A percentile compares a stretch with the other conserved stretches of the same genome.
phyloP scores from a whole-genome alignment of 1,140 invertebrate genomes.

The Gryon sp. region DNA sequence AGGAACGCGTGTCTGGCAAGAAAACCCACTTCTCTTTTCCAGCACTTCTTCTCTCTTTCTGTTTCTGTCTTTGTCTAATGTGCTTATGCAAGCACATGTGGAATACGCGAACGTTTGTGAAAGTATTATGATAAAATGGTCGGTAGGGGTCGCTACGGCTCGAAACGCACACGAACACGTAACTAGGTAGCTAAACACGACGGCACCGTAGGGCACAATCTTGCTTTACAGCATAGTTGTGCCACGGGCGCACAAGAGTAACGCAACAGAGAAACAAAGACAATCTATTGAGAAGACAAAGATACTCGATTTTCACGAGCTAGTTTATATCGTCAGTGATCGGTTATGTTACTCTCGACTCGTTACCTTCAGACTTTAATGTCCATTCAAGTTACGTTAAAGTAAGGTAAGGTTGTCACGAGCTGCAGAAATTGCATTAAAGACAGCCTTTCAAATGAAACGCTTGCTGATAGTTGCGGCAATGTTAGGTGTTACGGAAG shows the following conservation, averaged over 20 bases:
- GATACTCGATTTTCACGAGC: slow-evolving; percentile 27
- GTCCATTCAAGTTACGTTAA: slow-evolving; percentile 11
- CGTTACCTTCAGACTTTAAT: slow-evolving; percentile 27
- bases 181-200: slow-evolving; percentile 45
- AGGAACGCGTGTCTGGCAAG: slow-evolving; percentile 42
- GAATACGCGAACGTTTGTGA: slow-evolving; percentile 18
- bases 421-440: slow-evolving; percentile 7
- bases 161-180: slow-evolving; percentile 50
- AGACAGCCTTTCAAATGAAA: too few species aligned
- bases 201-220: slow-evolving; percentile 70
- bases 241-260: slow-evolving; percentile 17
- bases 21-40: slow-evolving; percentile 31
- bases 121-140: slow-evolving; percentile 47
- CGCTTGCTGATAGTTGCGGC: slow-evolving; percentile 10
- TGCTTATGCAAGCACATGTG: slow-evolving; percentile 57
- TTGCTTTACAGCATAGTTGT: slow-evolving; percentile 55
- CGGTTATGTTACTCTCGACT: slow-evolving; percentile 41
- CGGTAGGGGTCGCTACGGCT: slow-evolving; percentile 47
- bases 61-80: slow-evolving; percentile 46
- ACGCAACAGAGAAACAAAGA: slow-evolving; percentile 14
- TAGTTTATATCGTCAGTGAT: slow-evolving; percentile 35
- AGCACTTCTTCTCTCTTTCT: slow-evolving; percentile 19
- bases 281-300: slow-evolving; percentile 19
- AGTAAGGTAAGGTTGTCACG: slow-evolving; percentile 8
- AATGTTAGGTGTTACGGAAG: neutral